phyloP scores from a whole-genome alignment of 1,140 invertebrate genomes.

The Agraylea sexmaculata region DNA sequence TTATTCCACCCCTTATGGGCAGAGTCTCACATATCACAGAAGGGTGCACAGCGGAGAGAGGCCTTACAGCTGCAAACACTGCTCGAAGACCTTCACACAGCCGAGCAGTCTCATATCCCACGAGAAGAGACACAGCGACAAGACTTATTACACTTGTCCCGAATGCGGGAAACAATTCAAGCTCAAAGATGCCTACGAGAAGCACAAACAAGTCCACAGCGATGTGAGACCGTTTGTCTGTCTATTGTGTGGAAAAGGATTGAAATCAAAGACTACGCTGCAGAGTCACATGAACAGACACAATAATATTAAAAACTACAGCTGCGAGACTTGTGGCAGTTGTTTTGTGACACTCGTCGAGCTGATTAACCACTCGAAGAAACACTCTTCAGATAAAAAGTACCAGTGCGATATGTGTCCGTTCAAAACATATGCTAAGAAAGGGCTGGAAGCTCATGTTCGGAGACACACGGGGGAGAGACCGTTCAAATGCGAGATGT shows the following conservation, averaged over 20 bases:
- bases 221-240: slow-evolving; percentile 25
- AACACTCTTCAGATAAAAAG: slow-evolving; percentile 28
- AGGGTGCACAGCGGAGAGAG: slow-evolving; percentile 42
- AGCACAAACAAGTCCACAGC: slow-evolving; percentile 32
- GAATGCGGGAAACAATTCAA: slow-evolving; percentile 51
- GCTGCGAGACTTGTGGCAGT: slow-evolving; percentile 36
- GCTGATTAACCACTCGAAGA: slow-evolving; percentile 33
- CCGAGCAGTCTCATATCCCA: slow-evolving; percentile 37
- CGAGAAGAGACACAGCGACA: slow-evolving; percentile 36
- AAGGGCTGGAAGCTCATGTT: slow-evolving; percentile 34
- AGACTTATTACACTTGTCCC: slow-evolving; percentile 43
- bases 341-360: slow-evolving; percentile 36
- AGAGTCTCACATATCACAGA: slow-evolving; percentile 36
- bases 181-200: slow-evolving; percentile 33
- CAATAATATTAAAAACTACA: slow-evolving; percentile 36
- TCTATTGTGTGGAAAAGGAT: slow-evolving; percentile 27
- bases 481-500: slow-evolving; percentile 32
- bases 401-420: slow-evolving; percentile 37
- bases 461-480: slow-evolving; percentile 37
- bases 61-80: slow-evolving; percentile 40
- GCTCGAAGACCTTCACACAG: slow-evolving; percentile 46
- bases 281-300: slow-evolving; percentile 34
- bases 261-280: slow-evolving; percentile 33
- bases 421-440: slow-evolving; percentile 37
- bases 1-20: slow-evolving; percentile 35